These are phyloP conservation scores for Jaculus jaculus DNA, from an alignment of 2,113 vertebrate species.

Conservation along the genomic window DNA sequence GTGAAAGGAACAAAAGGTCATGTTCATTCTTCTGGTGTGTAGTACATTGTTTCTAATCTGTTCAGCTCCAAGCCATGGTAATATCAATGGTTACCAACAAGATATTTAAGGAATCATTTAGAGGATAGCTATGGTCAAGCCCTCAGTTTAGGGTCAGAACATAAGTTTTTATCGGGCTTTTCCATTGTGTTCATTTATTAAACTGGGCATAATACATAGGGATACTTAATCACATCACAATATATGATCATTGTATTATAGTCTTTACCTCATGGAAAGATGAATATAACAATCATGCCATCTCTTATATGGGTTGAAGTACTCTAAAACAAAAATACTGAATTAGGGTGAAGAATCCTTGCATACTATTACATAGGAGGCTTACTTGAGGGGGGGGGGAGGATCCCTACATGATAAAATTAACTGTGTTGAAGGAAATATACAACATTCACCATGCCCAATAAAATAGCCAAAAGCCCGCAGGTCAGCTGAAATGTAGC, in stretches of 20 bases:
- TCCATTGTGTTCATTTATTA: neutral
- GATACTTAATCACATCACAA: neutral
- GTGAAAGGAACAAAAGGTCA: neutral
- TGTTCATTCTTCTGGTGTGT: neutral
- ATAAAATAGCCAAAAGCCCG: neutral
- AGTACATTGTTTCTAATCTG: neutral
- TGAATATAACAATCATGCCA: neutral
- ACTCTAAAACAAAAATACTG: neutral
- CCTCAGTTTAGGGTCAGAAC: neutral
- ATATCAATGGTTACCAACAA: neutral
- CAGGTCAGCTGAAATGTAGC: neutral
- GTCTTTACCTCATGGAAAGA: neutral
- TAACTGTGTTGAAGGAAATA: neutral
- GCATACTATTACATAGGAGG: neutral
- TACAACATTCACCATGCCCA: rapidly evolving
- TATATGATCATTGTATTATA: neutral
- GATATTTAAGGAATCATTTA: neutral
- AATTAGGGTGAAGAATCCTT: neutral
- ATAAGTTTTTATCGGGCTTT: neutral
- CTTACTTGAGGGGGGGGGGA: neutral
- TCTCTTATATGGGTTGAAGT: neutral
- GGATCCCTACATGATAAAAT: neutral
- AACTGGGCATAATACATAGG: neutral
- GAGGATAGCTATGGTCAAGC: neutral
- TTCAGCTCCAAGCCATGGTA: neutral